Evolutionary conservation across 1,140 invertebrate genomes (phyloP).

Genomic region (Bombus soroeensis): DNA sequence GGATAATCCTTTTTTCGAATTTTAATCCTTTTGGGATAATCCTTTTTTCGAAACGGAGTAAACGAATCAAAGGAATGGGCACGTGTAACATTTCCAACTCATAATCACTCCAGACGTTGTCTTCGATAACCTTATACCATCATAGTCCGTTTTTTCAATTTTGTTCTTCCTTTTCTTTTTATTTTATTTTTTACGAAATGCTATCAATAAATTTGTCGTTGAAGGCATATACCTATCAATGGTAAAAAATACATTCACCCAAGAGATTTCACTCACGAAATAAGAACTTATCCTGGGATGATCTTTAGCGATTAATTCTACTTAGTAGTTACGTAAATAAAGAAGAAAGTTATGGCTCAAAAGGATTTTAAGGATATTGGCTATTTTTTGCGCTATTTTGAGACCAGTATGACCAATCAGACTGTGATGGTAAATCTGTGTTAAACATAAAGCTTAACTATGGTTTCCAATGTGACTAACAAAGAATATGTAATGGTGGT

Average conservation of each 20-base stretch:
- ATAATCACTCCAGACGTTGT: constrained; percentile 23
- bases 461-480: constrained; percentile 74
- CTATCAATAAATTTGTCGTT: background rate
- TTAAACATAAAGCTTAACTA: constrained; percentile 61
- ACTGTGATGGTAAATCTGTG: constrained; percentile 51
- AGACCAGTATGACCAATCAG: constrained; percentile 9
- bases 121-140: constrained; percentile 39
- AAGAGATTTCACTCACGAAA: background rate
- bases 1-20: constrained; percentile 27
- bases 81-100: constrained; percentile 28
- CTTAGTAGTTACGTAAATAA: background rate
- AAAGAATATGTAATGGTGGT: constrained; percentile 79
- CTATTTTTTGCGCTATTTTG: background rate
- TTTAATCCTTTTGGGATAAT: constrained; percentile 38
- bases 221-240: background rate
- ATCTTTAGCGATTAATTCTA: background rate
- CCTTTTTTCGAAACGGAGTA: constrained; percentile 34
- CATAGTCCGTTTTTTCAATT: constrained; percentile 26
- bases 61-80: constrained; percentile 31
- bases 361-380: background rate
- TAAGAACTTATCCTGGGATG: background rate
- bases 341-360: background rate
- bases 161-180: background rate
- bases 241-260: background rate
- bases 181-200: background rate